Conservation (phyloP, 2,888 invertebrate genomes). For the Rhaphigaster nebulosa region DNA sequence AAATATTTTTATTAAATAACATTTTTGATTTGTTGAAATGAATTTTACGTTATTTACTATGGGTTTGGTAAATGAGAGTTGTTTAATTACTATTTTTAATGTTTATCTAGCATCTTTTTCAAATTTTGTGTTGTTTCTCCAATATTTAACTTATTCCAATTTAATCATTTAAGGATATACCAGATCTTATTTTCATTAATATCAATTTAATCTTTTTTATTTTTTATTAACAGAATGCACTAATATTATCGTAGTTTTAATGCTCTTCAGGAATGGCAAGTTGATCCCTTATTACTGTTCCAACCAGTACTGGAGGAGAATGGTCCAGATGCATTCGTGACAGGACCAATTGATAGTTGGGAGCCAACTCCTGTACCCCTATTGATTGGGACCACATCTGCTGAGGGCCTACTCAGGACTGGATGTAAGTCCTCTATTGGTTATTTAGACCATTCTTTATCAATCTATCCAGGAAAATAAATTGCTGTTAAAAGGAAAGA, state of each 20-base stretch:
- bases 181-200: background rate
- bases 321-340: background rate
- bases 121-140: background rate
- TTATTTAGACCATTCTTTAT: background rate
- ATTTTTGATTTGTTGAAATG: too few relatives aligned
- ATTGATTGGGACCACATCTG: background rate
- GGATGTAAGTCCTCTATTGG: background rate
- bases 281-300: conserved; percentile 4
- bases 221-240: background rate
- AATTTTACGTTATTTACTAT: too few relatives aligned
- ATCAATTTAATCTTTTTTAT: background rate
- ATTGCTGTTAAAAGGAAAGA: background rate
- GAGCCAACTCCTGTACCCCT: conserved; percentile 14
- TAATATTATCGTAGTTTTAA: background rate
- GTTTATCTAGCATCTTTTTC: too few relatives aligned
- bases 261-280: conserved; percentile 15
- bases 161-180: background rate
- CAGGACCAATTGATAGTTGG: conserved; percentile 12
- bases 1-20: too few relatives aligned
- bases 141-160: background rate
- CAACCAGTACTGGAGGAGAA: background rate
- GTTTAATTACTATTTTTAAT: too few relatives aligned
- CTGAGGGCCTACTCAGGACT: conserved; percentile 11
- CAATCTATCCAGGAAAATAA: background rate
- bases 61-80: too few relatives aligned